Percentiles rank a stretch among this genome's conserved stretches.
phyloP scores from a whole-genome alignment of 2,113 vertebrate species.

The Rhabdomys dilectus region DNA sequence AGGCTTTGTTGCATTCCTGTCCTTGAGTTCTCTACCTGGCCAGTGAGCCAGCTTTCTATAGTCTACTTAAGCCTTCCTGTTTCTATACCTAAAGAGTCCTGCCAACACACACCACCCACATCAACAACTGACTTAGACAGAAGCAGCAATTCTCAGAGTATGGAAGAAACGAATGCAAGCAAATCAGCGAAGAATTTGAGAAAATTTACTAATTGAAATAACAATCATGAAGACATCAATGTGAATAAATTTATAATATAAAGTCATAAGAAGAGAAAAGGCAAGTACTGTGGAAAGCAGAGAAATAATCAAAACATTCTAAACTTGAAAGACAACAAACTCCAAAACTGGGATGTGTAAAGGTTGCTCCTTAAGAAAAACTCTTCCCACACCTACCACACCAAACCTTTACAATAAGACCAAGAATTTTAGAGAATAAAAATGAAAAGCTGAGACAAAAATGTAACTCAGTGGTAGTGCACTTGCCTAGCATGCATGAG shows the following conservation, averaged over 20 bases:
- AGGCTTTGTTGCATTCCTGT: slow-evolving; percentile 24
- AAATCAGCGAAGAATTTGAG: not conserved
- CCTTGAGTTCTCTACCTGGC: not conserved
- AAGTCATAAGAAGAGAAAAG: not conserved
- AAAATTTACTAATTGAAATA: not conserved
- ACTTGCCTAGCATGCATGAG: not conserved
- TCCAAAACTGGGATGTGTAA: not conserved
- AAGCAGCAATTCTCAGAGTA: not conserved
- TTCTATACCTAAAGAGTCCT: not conserved
- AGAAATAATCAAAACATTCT: not conserved
- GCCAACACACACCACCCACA: not conserved
- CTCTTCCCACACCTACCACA: not conserved
- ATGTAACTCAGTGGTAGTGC: not conserved
- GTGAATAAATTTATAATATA: not conserved
- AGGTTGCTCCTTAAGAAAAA: slow-evolving; percentile 10
- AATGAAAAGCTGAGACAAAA: not conserved
- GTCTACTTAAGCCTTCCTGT: not conserved
- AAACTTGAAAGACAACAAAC: slow-evolving; percentile 23
- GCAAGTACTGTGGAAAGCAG: not conserved
- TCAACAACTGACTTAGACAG: not conserved
- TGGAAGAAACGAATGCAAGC: not conserved
- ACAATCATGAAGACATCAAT: not conserved
- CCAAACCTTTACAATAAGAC: not conserved
- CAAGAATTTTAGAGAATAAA: slow-evolving; percentile 27
- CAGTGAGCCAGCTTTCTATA: not conserved